A percentile compares a stretch with the other conserved stretches of the same genome.
These are phyloP conservation scores for Homalodisca vitripennis DNA, from an alignment of 1,140 invertebrate genomes.

Conservation along the genomic window DNA sequence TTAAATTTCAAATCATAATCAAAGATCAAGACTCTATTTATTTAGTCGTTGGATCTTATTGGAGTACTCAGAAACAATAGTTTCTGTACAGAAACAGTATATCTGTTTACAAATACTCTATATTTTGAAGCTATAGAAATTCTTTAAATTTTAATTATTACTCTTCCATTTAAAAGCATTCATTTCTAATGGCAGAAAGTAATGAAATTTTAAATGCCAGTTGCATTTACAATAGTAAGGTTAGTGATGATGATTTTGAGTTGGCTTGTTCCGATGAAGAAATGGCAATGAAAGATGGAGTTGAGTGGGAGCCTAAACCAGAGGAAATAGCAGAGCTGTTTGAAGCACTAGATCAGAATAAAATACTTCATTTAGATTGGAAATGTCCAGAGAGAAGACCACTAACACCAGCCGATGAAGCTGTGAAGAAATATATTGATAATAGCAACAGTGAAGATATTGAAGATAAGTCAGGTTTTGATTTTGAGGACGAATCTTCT, in stretches of 20 bases:
- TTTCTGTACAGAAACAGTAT: too few species aligned
- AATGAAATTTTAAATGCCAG: too few species aligned
- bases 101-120: too few species aligned
- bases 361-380: slow-evolving; percentile 45
- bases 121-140: too few species aligned
- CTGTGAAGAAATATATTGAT: slow-evolving; percentile 25
- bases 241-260: slow-evolving; percentile 35
- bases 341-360: slow-evolving; percentile 42
- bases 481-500: slow-evolving; percentile 48
- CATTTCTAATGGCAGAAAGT: too few species aligned
- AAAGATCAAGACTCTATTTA: too few species aligned
- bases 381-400: slow-evolving; percentile 46
- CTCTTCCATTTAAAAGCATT: too few species aligned
- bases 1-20: too few species aligned
- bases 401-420: slow-evolving; percentile 42
- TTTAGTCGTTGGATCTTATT: too few species aligned
- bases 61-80: too few species aligned
- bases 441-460: slow-evolving; percentile 25
- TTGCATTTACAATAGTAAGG: too few species aligned
- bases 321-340: slow-evolving; percentile 44
- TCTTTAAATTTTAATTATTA: too few species aligned
- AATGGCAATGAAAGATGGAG: slow-evolving; percentile 34
- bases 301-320: slow-evolving; percentile 39
- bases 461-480: slow-evolving; percentile 47
- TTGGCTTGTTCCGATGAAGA: slow-evolving; percentile 45